phyloP scores from a whole-genome alignment of 2,113 vertebrate species.

The Charadrius vociferus region DNA sequence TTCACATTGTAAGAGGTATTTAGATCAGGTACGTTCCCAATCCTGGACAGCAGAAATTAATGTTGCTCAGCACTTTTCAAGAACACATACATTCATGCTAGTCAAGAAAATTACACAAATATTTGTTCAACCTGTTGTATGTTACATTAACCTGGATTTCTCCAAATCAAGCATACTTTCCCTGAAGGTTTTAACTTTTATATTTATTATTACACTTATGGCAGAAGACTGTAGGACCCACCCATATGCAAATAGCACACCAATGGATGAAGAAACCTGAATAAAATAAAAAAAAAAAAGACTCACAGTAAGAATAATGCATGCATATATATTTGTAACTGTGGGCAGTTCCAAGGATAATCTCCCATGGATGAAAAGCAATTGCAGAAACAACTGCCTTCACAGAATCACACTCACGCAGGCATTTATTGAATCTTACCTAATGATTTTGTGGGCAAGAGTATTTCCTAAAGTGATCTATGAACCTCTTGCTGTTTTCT shows the following conservation, averaged over 20 bases:
- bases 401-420: background rate
- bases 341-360: background rate
- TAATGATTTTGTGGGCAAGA: background rate
- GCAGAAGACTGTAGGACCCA: background rate
- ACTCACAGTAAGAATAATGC: background rate
- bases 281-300: background rate
- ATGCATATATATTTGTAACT: background rate
- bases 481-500: background rate
- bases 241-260: background rate
- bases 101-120: background rate
- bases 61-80: background rate
- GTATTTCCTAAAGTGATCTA: background rate
- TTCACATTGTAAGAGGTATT: background rate
- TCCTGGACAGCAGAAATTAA: background rate
- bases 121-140: background rate
- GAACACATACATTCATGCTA: background rate
- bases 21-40: background rate
- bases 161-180: background rate
- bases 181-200: background rate
- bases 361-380: background rate
- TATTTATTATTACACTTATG: background rate
- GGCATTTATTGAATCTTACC: background rate
- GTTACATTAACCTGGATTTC: background rate
- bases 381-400: background rate
- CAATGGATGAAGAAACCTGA: background rate